Base-by-base conservation (phyloP, 2,888 invertebrate species). In the Crocallis elinguaria region DNA sequence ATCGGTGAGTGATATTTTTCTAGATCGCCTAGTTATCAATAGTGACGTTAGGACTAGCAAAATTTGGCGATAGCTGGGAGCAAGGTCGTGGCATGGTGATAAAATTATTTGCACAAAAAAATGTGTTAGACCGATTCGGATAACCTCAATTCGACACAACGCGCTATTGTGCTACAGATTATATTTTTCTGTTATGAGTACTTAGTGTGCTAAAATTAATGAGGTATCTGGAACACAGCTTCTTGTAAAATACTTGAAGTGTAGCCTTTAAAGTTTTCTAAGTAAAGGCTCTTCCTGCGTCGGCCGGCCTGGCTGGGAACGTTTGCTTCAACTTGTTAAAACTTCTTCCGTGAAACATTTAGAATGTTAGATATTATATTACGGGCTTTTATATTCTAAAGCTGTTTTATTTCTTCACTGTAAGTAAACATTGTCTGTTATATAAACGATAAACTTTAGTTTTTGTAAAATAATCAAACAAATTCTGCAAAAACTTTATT, bases 91-190 rank as follows among this genome's bases (percentile, higher is more conserved):
- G 72, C 81, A 77, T 75, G 73, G 70, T 82, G 89, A 90, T 90
- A 89, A 89, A 86, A 85, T 82, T 91, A 89, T 90, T 91, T 90
- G 88, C 88, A 88, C 88, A 81, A 86, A 90, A 86, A 87, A 86
- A 84, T 84, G 81, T 85, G 86, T 85, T 86, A 88, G 86, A 86
- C 75, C 79, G 78, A 77, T 77, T 77, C 81, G 90, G 89, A 88
- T 91, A 90, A 91, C 90, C 90, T 90, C 88, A 84, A 82, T 89
- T 82, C 73, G 67, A 76, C 69, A 89, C 86, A 89, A 87, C 79
- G 85, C 67, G 64, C 70, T 77, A 72, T 82, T 84, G 76, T 85
- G 48, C 65, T 67, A 61, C 48, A 54, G 38, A 57, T 64, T 57
- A 50, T 56, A 42, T 53, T 37, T 49, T 56, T 49, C 12, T 33